Base-by-base conservation (phyloP, 2,797 vertebrate species). In the Psittacula echo region DNA sequence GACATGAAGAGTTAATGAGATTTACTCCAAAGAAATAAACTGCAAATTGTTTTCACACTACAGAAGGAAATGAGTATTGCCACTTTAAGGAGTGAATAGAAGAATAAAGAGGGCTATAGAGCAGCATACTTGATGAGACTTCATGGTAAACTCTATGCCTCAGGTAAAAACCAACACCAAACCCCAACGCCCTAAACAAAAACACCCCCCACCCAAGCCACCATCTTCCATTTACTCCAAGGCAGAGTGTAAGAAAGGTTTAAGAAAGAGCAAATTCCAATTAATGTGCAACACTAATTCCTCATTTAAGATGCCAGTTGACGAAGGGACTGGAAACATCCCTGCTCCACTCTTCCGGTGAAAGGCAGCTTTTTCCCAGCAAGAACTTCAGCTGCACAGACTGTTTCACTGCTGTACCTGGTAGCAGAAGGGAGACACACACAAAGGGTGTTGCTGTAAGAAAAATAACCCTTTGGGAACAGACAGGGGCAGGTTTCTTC, bases 61-160 rank as follows among this genome's bases (percentile, higher is more conserved):
- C 80, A 56, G 75, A 94, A 96, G 89, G 81, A 95, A 96, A 93
- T 48, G 16, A 75, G 76, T 87, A 87, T 94, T 68, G 67, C 68
- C 79, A 60, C 54, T 85, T 65, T 14, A 18, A 81, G 60, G 47
- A 77, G 54, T 26, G 48, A 91, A 54, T 4, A 80, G 79, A 80
- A 79, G 77, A 80, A 41, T 61, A 68, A 87, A 32, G 12, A 5
- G 6, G 30, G 71, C 15, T 4, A 37, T 16, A 48, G 60, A 85
- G 51, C 44, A 73, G 83, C 45, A 72, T n/a, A 39, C 27, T n/a
- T 56, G 47, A 89, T 66, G 42, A 87, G 75, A 66, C 26, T 3
- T 27, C 5, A 32, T 11, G 68, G 23, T 47, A 83, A 50, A 44
- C 8, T n/a, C 61, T 41, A 32, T 5, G 16, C 34, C 48, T 85